These are phyloP conservation scores for Harlomillsia oculata DNA, from an alignment of 1,140 invertebrate species.

Conservation along the genomic window DNA sequence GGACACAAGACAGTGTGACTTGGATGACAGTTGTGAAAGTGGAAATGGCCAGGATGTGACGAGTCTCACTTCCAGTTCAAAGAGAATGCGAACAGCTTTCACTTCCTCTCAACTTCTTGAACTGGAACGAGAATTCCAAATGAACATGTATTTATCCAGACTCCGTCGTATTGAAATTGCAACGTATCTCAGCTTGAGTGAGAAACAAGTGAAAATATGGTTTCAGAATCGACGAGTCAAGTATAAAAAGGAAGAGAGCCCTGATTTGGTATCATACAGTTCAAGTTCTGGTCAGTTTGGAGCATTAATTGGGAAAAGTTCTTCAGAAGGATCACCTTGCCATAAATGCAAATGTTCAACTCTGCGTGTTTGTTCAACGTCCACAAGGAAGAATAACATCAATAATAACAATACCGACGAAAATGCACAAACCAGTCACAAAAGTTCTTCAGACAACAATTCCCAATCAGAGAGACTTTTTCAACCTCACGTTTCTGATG, in stretches of 20 bases:
- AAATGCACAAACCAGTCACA: too few species aligned
- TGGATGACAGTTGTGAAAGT: background rate
- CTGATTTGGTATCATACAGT: conserved; percentile 17
- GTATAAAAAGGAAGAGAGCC: conserved; percentile 70
- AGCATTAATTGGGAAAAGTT: background rate
- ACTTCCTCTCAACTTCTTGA: conserved; percentile 50
- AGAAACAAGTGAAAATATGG: conserved; percentile 91
- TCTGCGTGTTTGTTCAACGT: conserved; percentile 23
- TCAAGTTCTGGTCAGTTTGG: conserved; percentile 1
- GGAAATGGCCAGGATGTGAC: background rate
- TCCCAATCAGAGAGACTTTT: too few species aligned
- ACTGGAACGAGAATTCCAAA: conserved; percentile 48
- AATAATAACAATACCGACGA: too few species aligned
- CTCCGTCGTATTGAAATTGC: conserved; percentile 52
- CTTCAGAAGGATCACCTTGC: background rate
- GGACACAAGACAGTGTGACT: background rate
- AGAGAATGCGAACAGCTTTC: conserved; percentile 50
- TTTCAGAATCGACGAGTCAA: conserved; percentile 58
- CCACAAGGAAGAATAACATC: too few species aligned
- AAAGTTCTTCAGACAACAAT: too few species aligned
- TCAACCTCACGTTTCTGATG: too few species aligned
- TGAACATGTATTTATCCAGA: conserved; percentile 51
- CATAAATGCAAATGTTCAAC: conserved; percentile 19
- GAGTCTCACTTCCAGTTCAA: conserved; percentile 34
- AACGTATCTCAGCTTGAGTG: conserved; percentile 59